Percentiles rank a stretch among this genome's conserved stretches.
These are phyloP conservation scores for Eupithecia dodoneata DNA, from an alignment of 2,888 invertebrate genomes.

Conservation along the genomic window DNA sequence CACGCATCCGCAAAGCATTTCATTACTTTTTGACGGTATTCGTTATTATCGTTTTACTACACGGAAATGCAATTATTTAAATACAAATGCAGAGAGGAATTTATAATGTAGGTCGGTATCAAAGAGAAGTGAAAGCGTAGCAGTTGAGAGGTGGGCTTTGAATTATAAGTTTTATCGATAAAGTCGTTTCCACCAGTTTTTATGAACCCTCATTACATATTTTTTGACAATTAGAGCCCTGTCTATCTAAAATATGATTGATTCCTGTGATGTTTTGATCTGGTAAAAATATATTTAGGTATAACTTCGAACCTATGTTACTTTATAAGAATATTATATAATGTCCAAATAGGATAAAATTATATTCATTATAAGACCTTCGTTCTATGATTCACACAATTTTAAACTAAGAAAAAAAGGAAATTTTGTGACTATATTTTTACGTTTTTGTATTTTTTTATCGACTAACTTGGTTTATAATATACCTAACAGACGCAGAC, in stretches of 20 bases:
- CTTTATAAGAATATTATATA: no score
- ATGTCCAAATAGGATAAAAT: no score
- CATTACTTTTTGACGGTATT: neutral
- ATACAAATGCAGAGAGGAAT: constrained; percentile 14
- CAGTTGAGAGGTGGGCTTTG: constrained; percentile 24
- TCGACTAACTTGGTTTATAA: neutral
- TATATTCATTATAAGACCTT: no score
- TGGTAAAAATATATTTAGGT: no score
- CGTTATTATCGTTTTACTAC: neutral
- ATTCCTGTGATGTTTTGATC: no score
- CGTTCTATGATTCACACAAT: no score
- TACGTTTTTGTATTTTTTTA: neutral
- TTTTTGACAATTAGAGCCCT: no score
- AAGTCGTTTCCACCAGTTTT: constrained; percentile 8
- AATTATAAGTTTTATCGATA: constrained; percentile 26
- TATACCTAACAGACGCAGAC: neutral
- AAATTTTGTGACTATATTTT: neutral
- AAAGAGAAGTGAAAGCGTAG: constrained; percentile 24
- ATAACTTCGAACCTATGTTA: no score
- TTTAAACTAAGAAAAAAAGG: neutral
- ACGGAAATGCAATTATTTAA: constrained; percentile 15
- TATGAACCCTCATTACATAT: neutral
- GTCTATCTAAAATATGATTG: no score
- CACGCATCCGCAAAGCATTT: neutral
- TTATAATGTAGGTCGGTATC: constrained; percentile 25